These are phyloP conservation scores for Gymnarchus niloticus DNA, from an alignment of 2,113 vertebrate species.

Conservation along the genomic window DNA sequence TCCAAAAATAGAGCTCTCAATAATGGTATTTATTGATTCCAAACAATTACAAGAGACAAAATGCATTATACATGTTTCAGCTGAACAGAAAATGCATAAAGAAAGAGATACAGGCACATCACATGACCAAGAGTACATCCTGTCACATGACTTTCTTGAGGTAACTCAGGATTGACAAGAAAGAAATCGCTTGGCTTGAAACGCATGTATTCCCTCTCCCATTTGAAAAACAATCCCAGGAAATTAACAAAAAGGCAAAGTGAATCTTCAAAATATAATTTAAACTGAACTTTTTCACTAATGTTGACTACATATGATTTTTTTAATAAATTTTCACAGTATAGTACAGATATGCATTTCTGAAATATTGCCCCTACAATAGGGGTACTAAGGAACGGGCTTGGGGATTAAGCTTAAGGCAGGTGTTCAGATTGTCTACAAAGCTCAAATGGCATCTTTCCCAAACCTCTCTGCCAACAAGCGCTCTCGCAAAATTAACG, in stretches of 20 bases:
- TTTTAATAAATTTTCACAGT: constrained; percentile 11
- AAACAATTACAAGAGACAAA: constrained; percentile 19
- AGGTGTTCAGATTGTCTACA: not conserved
- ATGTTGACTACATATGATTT: not conserved
- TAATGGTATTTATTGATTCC: constrained; percentile 34
- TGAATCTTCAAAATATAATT: constrained; percentile 3
- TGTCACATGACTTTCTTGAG: not conserved
- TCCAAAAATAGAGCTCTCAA: constrained; percentile 12
- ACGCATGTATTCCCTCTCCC: not conserved
- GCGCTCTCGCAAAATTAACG: not conserved
- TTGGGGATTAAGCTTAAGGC: not conserved
- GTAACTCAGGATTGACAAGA: not conserved
- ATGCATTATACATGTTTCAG: constrained; percentile 24
- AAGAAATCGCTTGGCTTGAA: not conserved
- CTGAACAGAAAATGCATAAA: constrained; percentile 12
- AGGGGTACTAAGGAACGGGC: not conserved
- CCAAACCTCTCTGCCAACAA: not conserved
- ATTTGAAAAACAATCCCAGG: not conserved
- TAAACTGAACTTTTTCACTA: not conserved
- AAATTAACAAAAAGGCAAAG: not conserved
- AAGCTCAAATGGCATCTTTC: not conserved
- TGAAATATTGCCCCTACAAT: not conserved
- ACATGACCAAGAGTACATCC: not conserved
- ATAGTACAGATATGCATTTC: not conserved
- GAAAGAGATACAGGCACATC: constrained; percentile 1